Evolutionary conservation across 2,888 invertebrate species (phyloP).

Genomic region (Therioaphis trifolii): DNA sequence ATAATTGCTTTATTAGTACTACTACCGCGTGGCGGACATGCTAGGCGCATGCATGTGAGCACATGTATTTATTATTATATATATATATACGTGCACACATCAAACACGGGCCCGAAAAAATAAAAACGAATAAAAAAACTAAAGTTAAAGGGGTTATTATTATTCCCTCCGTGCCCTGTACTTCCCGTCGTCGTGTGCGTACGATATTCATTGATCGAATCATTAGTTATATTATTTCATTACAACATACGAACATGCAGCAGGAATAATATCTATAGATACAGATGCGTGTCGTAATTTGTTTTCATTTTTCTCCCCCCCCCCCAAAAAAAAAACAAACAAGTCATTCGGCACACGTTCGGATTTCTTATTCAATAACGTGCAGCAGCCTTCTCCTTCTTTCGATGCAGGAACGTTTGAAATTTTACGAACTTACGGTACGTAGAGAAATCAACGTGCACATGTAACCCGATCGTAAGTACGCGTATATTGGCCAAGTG

Average conservation of each 20-base stretch:
- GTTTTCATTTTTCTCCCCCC: too few relatives aligned
- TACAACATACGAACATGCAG: not conserved
- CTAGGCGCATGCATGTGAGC: not conserved
- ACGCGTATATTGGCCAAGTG: too few relatives aligned
- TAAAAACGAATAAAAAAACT: too few relatives aligned
- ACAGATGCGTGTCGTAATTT: not conserved
- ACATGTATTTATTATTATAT: not conserved
- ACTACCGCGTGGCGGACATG: not conserved
- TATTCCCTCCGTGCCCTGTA: not conserved
- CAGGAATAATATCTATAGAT: not conserved
- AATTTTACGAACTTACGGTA: too few relatives aligned
- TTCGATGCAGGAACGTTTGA: too few relatives aligned
- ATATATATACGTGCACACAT: not conserved
- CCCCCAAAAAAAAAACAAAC: too few relatives aligned
- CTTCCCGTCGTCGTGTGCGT: not conserved
- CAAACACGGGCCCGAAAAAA: not conserved
- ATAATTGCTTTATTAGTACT: slow-evolving; percentile 57
- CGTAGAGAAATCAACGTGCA: too few relatives aligned
- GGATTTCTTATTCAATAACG: too few relatives aligned
- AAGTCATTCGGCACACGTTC: too few relatives aligned
- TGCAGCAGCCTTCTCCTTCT: too few relatives aligned
- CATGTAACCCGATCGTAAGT: too few relatives aligned
- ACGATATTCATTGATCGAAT: not conserved
- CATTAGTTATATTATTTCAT: not conserved
- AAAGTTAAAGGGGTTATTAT: slow-evolving; percentile 10